phyloP scores from a whole-genome alignment of 2,113 vertebrate species.

The Brachyhypopomus gauderio region DNA sequence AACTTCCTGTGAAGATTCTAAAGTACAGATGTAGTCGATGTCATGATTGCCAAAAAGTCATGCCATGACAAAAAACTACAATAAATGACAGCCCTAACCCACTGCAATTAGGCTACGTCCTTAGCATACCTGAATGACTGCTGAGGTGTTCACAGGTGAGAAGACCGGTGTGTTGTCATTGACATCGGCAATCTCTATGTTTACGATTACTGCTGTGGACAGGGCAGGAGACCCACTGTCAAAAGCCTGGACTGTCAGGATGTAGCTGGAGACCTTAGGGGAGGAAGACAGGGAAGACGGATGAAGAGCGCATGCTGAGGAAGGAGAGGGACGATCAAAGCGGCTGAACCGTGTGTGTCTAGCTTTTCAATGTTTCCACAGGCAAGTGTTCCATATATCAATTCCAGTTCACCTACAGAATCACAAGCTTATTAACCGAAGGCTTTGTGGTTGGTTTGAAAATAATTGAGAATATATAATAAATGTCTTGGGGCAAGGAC shows the following conservation, averaged over 20 bases:
- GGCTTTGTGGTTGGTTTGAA: slow-evolving; percentile 37
- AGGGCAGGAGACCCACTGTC: slow-evolving; percentile 89
- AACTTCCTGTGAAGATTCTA: neutral
- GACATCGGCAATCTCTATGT: slow-evolving; percentile 92
- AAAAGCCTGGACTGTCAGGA: slow-evolving; percentile 86
- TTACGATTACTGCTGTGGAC: slow-evolving; percentile 89
- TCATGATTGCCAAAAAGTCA: too few species aligned
- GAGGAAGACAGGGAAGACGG: slow-evolving; percentile 41
- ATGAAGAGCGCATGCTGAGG: slow-evolving; percentile 30
- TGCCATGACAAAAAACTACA: too few species aligned
- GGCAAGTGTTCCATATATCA: neutral
- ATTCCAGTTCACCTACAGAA: slow-evolving; percentile 13
- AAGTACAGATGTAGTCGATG: neutral
- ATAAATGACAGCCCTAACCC: neutral
- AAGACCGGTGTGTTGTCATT: slow-evolving; percentile 93
- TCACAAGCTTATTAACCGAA: slow-evolving; percentile 6
- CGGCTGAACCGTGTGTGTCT: neutral
- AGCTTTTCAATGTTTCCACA: neutral
- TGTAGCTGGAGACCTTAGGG: slow-evolving; percentile 88
- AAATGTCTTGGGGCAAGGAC: slow-evolving; percentile 17
- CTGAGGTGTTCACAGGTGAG: slow-evolving; percentile 87
- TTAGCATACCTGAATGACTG: slow-evolving; percentile 84
- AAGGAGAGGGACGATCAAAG: neutral
- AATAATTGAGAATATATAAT: slow-evolving; percentile 17
- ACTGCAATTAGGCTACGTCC: neutral